A percentile compares a stretch with the other conserved stretches of the same genome.
Conservation (phyloP, 2,113 vertebrate genomes). For the Ranitomeya imitator region DNA sequence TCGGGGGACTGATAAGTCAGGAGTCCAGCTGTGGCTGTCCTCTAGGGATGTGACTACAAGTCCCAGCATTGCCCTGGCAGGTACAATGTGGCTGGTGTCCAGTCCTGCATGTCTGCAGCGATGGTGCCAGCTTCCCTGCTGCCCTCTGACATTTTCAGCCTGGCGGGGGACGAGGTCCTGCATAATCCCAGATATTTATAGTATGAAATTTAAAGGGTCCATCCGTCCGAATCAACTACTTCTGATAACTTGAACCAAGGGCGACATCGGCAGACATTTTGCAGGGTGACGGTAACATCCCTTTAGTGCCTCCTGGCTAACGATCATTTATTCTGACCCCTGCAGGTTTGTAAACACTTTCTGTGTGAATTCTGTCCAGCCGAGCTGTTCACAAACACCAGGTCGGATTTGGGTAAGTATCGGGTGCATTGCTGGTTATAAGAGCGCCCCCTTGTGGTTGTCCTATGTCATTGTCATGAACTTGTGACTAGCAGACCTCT, state of each 20-base stretch:
- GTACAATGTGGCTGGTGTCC: neutral
- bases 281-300: neutral
- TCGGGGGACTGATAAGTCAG: too few relatives aligned
- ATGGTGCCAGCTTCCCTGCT: neutral
- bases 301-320: neutral
- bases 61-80: neutral
- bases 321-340: neutral
- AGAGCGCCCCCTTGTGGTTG: neutral
- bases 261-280: neutral
- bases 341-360: slow-evolving; percentile 95
- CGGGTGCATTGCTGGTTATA: neutral
- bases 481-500: too few relatives aligned
- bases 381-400: slow-evolving; percentile 96
- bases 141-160: neutral
- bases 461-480: neutral
- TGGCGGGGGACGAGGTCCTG: neutral
- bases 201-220: neutral
- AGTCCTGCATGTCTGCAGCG: neutral
- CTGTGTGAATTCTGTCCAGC: slow-evolving; percentile 98
- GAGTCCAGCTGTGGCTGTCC: too few relatives aligned
- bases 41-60: neutral
- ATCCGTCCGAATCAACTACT: neutral
- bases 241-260: too few relatives aligned
- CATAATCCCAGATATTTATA: neutral
- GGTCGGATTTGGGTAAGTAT: slow-evolving; percentile 93